These are phyloP conservation scores for Caenorhabditis macrosperma DNA, from an alignment of 2,888 invertebrate genomes.

Conservation along the genomic window DNA sequence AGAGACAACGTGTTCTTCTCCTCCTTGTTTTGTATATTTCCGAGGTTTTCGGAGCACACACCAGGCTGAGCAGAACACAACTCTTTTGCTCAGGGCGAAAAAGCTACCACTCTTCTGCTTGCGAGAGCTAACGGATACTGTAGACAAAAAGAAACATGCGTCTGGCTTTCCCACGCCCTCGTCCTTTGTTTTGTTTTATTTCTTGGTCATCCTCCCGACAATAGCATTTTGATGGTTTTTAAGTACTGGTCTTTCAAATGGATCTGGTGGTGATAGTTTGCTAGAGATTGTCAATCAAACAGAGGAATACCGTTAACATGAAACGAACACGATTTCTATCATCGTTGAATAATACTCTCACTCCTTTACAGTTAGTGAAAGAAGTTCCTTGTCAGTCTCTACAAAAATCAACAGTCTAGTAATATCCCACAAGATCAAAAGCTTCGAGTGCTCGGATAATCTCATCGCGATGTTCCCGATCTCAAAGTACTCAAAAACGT, in stretches of 20 bases:
- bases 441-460: neutral
- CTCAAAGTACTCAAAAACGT: neutral
- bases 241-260: no score
- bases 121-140: neutral
- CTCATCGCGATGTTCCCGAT: neutral
- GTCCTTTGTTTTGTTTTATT: no score
- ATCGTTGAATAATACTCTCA: no score
- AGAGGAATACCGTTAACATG: no score
- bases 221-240: no score
- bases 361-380: neutral
- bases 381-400: neutral
- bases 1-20: constrained; percentile 16
- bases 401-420: neutral
- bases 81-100: no score
- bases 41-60: constrained; percentile 29
- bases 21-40: constrained; percentile 25
- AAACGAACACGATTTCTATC: no score
- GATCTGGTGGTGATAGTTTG: no score
- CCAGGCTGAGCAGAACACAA: constrained; percentile 36
- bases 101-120: constrained; percentile 2
- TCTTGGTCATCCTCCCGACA: no score
- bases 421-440: neutral
- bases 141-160: neutral
- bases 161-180: neutral
- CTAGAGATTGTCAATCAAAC: no score